Base-by-base conservation (phyloP, 92 coral and sea anemone genomes). In the Ricordea florida region DNA sequence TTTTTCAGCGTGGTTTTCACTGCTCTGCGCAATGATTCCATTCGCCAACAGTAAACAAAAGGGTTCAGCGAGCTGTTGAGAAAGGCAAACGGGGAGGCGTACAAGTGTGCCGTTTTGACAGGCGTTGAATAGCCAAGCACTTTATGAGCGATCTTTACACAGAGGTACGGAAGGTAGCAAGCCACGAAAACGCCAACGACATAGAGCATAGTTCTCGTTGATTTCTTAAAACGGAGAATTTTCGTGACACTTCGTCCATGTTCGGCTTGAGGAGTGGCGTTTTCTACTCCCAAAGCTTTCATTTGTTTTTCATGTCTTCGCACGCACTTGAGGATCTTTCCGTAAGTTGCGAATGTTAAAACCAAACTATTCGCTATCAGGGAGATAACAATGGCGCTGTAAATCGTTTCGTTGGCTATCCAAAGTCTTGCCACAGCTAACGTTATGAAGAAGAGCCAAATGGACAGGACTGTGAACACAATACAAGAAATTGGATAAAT, bases 51-150 rank as follows among this genome's bases (percentile, higher is more conserved):
- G 55, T 79, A 79, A 38, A 79, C 26, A 3, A 79, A 0, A 21
- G 85, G 85, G 47, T 79, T 79, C 7, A 79, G 1, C 0, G 69
- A 56, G 44, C 77, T 66, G 11, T 66, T 79, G 16, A 68, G 34
- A 53, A 79, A 79, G 21, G 76, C 58, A 25, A 68, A 20, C 24
- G 85, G 55, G 5, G 85, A 60, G 1, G 77, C 85, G 20, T 60
- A 68, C 14, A 41, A 31, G 28, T 68, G 59, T 17, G 78, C 78
- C 21, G 62, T 42, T n/a, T 79, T 71, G 24, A 79, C 85, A 0
- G 43, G 23, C 2, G 65, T 28, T 6, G 85, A 55, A 59, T 79
- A 71, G 2, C 85, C 85, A 23, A 40, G 15, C 22, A 34, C 11
- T 15, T 44, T 62, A 11, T 68, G 66, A 0, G 41, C 78, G 0